Evolutionary conservation across 2,797 vertebrate genomes (phyloP).

Genomic region (Betta splendens): DNA sequence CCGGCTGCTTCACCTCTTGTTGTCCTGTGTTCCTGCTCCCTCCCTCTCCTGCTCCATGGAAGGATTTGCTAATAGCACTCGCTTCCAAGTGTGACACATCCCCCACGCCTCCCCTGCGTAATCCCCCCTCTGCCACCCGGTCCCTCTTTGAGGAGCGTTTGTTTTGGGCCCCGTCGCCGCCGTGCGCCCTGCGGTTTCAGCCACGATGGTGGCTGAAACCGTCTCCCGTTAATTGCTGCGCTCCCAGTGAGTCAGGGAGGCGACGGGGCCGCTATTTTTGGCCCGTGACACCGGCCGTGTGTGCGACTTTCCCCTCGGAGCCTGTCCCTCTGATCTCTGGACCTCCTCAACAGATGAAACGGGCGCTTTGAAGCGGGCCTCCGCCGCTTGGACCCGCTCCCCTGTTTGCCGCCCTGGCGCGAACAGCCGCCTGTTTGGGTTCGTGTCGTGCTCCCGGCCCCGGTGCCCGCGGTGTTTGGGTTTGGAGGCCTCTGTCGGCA

Average conservation of each 20-base stretch:
- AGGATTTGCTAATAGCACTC: conserved; percentile 67
- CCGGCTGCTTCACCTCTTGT: conserved; percentile 59
- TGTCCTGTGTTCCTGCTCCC: conserved; percentile 43
- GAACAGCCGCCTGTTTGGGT: conserved; percentile 72
- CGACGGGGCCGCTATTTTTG: conserved; percentile 71
- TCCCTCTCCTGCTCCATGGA: conserved; percentile 49
- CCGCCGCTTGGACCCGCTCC: conserved; percentile 52
- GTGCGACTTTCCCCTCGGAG: conserved; percentile 52
- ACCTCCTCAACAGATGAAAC: conserved; percentile 83
- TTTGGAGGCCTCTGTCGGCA: conserved; percentile 53
- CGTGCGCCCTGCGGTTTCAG: conserved; percentile 65
- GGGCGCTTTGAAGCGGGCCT: conserved; percentile 64
- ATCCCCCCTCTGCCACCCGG: conserved; percentile 34
- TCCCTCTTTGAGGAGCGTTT: conserved; percentile 69
- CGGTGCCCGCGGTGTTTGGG: conserved; percentile 49
- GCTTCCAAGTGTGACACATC: conserved; percentile 77
- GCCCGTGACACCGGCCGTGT: conserved; percentile 67
- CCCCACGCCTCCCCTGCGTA: conserved; percentile 25
- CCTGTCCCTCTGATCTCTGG: conserved; percentile 73
- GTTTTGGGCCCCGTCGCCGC: conserved; percentile 76
- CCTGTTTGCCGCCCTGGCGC: conserved; percentile 52
- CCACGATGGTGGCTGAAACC: conserved; percentile 73
- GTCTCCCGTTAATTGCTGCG: conserved; percentile 78
- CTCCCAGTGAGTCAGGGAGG: conserved; percentile 74
- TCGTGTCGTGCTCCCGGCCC: conserved; percentile 64